Evolutionary conservation across 1,140 invertebrate species (phyloP).

Genomic region (Drosophila arawakana): DNA sequence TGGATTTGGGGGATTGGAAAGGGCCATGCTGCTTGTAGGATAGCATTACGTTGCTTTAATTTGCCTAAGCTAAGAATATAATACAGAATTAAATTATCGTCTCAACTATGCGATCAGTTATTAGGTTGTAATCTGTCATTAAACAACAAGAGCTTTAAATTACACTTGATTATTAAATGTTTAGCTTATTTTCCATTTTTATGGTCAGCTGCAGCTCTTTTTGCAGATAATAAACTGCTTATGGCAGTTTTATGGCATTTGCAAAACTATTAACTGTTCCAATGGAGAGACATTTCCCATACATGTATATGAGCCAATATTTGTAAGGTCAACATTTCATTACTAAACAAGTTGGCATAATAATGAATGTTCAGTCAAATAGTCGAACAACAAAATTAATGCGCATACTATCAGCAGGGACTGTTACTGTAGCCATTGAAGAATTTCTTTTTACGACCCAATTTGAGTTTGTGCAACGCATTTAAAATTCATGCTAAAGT

Average conservation of each 20-base stretch:
- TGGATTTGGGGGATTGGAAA: constrained; percentile 32
- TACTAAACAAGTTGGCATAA: constrained; percentile 9
- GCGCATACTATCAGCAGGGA: constrained; percentile 64
- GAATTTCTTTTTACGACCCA: neutral
- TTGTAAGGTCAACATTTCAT: constrained; percentile 22
- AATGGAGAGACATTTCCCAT: constrained; percentile 35
- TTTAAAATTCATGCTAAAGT: constrained; percentile 43
- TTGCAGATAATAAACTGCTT: constrained; percentile 64
- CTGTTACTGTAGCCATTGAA: constrained; percentile 47
- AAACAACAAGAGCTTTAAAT: neutral
- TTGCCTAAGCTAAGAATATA: neutral
- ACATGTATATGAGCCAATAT: neutral
- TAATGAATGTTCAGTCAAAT: constrained; percentile 55
- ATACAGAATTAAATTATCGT: no score
- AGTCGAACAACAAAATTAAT: constrained; percentile 61
- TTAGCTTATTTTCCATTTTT: constrained; percentile 48
- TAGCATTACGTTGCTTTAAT: constrained; percentile 17
- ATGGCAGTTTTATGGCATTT: constrained; percentile 57
- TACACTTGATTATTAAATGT: constrained; percentile 2
- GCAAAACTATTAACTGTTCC: constrained; percentile 19
- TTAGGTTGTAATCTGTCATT: neutral
- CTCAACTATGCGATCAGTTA: neutral
- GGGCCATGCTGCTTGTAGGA: constrained; percentile 16
- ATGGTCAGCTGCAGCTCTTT: constrained; percentile 47
- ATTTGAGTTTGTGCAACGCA: constrained; percentile 54